phyloP scores from a whole-genome alignment of 1,140 invertebrate genomes.

The Chrysoperla carnea region DNA sequence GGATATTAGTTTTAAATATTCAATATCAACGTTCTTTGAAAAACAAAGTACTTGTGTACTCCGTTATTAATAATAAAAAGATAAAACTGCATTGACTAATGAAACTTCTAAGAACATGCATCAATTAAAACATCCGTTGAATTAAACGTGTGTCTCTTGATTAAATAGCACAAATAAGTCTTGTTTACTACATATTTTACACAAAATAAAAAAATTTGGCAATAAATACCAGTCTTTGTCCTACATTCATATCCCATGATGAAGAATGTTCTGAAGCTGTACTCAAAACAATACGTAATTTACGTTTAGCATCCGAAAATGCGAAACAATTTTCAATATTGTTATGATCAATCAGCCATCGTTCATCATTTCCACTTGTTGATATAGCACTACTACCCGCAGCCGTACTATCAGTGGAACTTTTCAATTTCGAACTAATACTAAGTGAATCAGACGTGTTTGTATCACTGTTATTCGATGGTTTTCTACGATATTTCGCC shows the following conservation, averaged over 20 bases:
- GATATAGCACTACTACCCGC: constrained; percentile 12
- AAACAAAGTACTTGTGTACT: too few relatives aligned
- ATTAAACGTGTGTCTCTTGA: too few relatives aligned
- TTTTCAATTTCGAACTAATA: constrained; percentile 13
- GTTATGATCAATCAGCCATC: constrained; percentile 37
- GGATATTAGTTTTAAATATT: too few relatives aligned
- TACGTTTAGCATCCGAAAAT: constrained; percentile 80
- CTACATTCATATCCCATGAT: neutral
- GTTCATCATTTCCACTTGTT: constrained; percentile 29
- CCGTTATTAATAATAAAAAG: too few relatives aligned
- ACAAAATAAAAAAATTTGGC: neutral
- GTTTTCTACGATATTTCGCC: constrained; percentile 81
- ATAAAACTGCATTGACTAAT: too few relatives aligned
- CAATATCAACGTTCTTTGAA: too few relatives aligned
- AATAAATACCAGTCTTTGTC: neutral
- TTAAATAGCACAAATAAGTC: too few relatives aligned
- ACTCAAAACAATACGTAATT: constrained; percentile 79
- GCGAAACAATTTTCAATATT: constrained; percentile 42
- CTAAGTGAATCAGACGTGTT: constrained; percentile 22
- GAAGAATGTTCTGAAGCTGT: constrained; percentile 6
- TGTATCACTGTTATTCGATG: constrained; percentile 37
- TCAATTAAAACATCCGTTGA: too few relatives aligned
- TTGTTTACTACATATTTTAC: too few relatives aligned
- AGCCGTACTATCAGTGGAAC: constrained; percentile 19
- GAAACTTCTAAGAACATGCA: too few relatives aligned